phyloP scores from a whole-genome alignment of 2,113 vertebrate genomes.

The Xiphophorus hellerii region DNA sequence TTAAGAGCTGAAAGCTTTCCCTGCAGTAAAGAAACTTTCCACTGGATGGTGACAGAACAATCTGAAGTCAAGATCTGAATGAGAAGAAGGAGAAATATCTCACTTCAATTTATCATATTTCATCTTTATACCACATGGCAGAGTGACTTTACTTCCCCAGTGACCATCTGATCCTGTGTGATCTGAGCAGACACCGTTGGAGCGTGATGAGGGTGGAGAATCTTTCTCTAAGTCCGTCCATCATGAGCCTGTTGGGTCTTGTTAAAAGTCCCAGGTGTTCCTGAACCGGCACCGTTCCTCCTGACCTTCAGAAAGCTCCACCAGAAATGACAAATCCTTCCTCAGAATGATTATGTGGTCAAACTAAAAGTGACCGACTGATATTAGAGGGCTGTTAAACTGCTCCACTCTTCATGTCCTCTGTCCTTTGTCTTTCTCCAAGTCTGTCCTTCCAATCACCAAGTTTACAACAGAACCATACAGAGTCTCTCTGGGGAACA shows the following conservation, averaged over 20 bases:
- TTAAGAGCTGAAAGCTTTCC: background rate
- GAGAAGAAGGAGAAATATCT: conserved; percentile 52
- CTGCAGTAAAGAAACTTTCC: conserved; percentile 50
- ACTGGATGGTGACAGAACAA: conserved; percentile 81
- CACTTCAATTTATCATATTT: conserved; percentile 54
- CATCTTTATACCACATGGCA: conserved; percentile 51
- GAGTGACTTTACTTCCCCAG: conserved; percentile 61
- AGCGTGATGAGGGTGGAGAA: conserved; percentile 78
- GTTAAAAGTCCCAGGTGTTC: conserved; percentile 89
- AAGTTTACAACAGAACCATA: conserved; percentile 62
- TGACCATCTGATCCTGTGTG: conserved; percentile 84
- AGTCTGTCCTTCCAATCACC: conserved; percentile 70
- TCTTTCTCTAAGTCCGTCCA: conserved; percentile 70
- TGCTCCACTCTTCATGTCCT: conserved; percentile 80
- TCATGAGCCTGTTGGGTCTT: conserved; percentile 82
- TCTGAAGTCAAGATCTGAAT: conserved; percentile 30
- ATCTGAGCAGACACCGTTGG: conserved; percentile 79
- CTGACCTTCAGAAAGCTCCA: conserved; percentile 76
- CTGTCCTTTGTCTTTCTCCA: conserved; percentile 49
- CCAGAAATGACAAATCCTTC: conserved; percentile 89
- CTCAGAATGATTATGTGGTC: conserved; percentile 85
- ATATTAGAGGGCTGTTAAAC: conserved; percentile 80
- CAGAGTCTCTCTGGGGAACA: conserved; percentile 48
- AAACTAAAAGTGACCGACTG: conserved; percentile 67
- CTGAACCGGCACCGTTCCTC: conserved; percentile 81